A percentile compares a stretch with the other conserved stretches of the same genome.
phyloP scores from a whole-genome alignment of 2,113 vertebrate species.

The Regulus satrapa region DNA sequence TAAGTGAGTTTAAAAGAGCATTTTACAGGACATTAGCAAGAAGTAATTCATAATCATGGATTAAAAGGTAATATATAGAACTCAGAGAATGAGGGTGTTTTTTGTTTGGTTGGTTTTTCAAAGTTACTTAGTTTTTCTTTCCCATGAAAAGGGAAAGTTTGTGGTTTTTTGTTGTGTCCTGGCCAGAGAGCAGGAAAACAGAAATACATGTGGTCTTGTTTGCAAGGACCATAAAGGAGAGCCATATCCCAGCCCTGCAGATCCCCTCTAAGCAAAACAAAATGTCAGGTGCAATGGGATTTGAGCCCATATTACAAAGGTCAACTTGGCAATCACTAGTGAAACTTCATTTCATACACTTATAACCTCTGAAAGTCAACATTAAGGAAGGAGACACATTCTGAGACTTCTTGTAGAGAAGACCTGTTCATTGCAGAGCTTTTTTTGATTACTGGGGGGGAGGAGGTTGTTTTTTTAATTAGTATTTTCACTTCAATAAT shows the following conservation, averaged over 20 bases:
- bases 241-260: background rate
- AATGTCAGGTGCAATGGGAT: background rate
- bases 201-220: background rate
- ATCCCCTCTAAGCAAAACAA: background rate
- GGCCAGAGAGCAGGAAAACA: background rate
- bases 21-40: background rate
- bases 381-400: background rate
- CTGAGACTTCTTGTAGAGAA: background rate
- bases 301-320: background rate
- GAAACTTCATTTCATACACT: background rate
- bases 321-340: background rate
- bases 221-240: background rate
- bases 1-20: background rate
- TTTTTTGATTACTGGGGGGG: too few relatives aligned
- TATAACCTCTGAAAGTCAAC: background rate
- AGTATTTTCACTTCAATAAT: background rate
- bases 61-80: background rate
- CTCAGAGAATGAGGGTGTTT: rapidly evolving
- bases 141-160: background rate
- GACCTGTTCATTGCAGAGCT: background rate
- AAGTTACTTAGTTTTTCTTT: background rate
- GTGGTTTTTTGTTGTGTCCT: background rate
- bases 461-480: background rate
- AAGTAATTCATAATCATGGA: background rate
- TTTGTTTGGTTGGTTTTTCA: background rate